These are phyloP conservation scores for Trachurus trachurus DNA, from an alignment of 2,797 vertebrate species.

Conservation along the genomic window DNA sequence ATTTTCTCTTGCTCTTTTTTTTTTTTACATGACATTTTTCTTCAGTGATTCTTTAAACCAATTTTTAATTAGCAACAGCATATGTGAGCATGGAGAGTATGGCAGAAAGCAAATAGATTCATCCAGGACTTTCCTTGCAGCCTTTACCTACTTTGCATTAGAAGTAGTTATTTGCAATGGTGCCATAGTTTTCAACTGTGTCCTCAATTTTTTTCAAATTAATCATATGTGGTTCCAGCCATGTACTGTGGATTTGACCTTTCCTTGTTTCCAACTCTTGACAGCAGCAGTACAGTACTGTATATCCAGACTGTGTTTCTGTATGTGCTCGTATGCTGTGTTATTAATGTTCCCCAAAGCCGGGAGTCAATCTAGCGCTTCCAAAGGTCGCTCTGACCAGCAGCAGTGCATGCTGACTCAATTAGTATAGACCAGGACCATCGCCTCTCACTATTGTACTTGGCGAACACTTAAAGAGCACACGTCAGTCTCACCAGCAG, in stretches of 20 bases:
- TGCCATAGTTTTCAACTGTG: too few species aligned
- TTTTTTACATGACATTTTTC: not conserved
- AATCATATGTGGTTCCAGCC: too few species aligned
- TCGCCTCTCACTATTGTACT: conserved; percentile 80
- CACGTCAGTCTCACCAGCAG: conserved; percentile 79
- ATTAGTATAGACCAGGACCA: conserved; percentile 79
- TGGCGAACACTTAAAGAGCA: conserved; percentile 76
- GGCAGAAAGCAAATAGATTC: too few species aligned
- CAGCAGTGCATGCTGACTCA: conserved; percentile 81
- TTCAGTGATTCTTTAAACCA: not conserved
- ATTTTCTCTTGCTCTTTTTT: not conserved
- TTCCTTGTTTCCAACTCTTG: not conserved
- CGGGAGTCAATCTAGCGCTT: conserved; percentile 73
- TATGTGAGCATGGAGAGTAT: too few species aligned
- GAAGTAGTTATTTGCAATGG: not conserved
- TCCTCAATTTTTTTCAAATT: too few species aligned
- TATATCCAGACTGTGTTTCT: conserved; percentile 38
- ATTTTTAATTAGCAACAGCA: not conserved
- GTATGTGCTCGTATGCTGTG: conserved; percentile 47
- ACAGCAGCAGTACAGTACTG: conserved; percentile 18
- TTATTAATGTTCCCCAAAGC: conserved; percentile 77
- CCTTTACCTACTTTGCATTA: too few species aligned
- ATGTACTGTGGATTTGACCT: too few species aligned
- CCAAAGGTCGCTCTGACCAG: conserved; percentile 70
- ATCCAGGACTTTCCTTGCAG: too few species aligned